Evolutionary conservation across 2,888 invertebrate genomes (phyloP), one percentile per base, ranked within the genome.

Genomic region (Cancer borealis): DNA sequence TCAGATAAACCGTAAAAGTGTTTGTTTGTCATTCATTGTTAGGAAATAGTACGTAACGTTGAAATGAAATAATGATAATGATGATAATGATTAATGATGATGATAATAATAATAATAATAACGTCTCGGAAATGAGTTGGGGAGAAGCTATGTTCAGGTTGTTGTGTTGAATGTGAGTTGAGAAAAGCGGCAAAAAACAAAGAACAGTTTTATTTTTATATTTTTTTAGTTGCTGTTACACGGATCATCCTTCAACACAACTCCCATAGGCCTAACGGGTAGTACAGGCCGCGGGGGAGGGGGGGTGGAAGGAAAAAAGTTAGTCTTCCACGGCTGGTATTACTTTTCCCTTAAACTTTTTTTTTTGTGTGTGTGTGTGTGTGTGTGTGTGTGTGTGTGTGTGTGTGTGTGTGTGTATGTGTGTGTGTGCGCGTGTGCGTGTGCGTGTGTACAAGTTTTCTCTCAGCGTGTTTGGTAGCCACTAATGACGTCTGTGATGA

Each of bases 401-500:
- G 12, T 12, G 54, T 54, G 54, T 54, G 54, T 54, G 54, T 54
- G 54, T 54, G 54, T n/a, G n/a, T 4, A 8, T 73, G n/a, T n/a
- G 66, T 66, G 66, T 66, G 66, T 6, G 66, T 66, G 66, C 17
- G 66, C 66, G 66, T 21, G 66, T 66, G 12, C 3, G 66, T 66
- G 66, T 79, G 26, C 30, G 79, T 26, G 79, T 79, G 79, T 79
- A 30, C 10, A 79, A 10, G 79, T 79, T 79, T 79, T 79, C 79
- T 4, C 10, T n/a, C 30, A 8, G 30, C 26, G 26, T 30, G 79
- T 79, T 21, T 79, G 79, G 30, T 30, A 14, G 21, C 79, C 79
- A 21, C 79, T 79, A 79, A 79, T 79, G 79, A 79, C 79, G 79
- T 30, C 21, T 79, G 10, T 30, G 79, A 30, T 79, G 79, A 79